phyloP scores from a whole-genome alignment of 2,113 vertebrate genomes.

The Progne subis region DNA sequence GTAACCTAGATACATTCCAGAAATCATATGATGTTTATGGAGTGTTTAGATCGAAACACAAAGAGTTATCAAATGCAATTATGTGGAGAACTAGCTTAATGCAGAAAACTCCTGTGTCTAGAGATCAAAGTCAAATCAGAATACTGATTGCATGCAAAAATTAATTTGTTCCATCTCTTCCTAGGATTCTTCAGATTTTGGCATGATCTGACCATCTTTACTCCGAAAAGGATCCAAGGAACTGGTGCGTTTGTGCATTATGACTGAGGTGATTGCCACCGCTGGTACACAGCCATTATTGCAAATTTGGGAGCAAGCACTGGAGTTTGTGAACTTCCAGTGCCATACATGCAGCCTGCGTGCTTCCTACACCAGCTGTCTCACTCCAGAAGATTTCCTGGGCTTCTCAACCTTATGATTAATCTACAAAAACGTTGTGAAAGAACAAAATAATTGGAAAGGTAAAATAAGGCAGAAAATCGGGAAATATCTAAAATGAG shows the following conservation, averaged over 20 bases:
- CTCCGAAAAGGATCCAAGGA: conserved; percentile 13
- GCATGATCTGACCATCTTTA: conserved; percentile 15
- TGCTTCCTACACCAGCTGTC: neutral
- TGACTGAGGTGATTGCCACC: neutral
- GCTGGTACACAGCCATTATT: neutral
- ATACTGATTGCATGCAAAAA: conserved; percentile 35
- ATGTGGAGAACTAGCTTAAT: neutral
- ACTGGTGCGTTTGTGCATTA: neutral
- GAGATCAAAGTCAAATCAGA: conserved; percentile 52
- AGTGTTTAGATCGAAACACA: neutral
- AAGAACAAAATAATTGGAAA: neutral
- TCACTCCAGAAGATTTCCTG: neutral
- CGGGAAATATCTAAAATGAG: neutral
- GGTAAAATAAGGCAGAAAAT: neutral
- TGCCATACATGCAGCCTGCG: neutral
- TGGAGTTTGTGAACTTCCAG: conserved; percentile 6
- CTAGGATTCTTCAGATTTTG: conserved; percentile 8
- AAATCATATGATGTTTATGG: neutral
- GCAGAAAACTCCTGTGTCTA: conserved; percentile 10
- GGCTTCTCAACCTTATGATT: neutral
- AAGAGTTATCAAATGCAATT: conserved; percentile 45
- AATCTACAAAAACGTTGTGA: neutral
- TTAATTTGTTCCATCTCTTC: conserved; percentile 41
- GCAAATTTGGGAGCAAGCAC: neutral
- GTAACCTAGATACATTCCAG: conserved; percentile 33